phyloP scores from a whole-genome alignment of 2,113 vertebrate species.

The Brachypodius melanocephalos region DNA sequence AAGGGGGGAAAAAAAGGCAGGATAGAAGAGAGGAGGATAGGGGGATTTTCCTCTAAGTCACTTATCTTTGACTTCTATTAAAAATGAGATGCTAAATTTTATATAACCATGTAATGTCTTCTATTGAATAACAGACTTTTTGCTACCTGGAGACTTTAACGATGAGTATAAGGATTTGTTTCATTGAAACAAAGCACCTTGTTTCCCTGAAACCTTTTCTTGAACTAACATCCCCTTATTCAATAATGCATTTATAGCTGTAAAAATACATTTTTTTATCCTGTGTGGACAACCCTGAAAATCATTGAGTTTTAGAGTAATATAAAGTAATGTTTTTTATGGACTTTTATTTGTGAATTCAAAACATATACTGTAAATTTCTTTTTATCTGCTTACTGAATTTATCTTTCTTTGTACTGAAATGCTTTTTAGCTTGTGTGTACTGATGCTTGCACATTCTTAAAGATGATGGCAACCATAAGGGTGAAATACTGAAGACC shows the following conservation, averaged over 20 bases:
- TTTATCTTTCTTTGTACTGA: background rate
- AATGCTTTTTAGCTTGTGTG: background rate
- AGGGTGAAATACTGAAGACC: slow-evolving; percentile 23
- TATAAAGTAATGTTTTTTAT: background rate
- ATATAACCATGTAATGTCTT: background rate
- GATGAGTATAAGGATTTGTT: background rate
- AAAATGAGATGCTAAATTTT: background rate
- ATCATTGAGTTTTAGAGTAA: background rate
- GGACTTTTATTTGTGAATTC: background rate
- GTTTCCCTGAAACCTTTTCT: background rate
- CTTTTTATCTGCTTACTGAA: slow-evolving; percentile 6
- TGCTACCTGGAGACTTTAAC: background rate
- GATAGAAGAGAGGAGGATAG: background rate
- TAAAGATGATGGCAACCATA: background rate
- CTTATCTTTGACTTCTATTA: background rate
- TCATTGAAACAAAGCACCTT: background rate
- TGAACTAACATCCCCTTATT: background rate
- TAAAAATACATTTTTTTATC: background rate
- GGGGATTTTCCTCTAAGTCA: background rate
- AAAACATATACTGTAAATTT: background rate
- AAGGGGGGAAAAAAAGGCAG: rapidly evolving
- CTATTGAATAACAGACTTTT: background rate
- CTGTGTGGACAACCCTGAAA: background rate
- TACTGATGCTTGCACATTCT: background rate
- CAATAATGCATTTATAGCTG: background rate